Evolutionary conservation across 1,140 invertebrate genomes (phyloP).

Genomic region (Monochamus saltuarius): DNA sequence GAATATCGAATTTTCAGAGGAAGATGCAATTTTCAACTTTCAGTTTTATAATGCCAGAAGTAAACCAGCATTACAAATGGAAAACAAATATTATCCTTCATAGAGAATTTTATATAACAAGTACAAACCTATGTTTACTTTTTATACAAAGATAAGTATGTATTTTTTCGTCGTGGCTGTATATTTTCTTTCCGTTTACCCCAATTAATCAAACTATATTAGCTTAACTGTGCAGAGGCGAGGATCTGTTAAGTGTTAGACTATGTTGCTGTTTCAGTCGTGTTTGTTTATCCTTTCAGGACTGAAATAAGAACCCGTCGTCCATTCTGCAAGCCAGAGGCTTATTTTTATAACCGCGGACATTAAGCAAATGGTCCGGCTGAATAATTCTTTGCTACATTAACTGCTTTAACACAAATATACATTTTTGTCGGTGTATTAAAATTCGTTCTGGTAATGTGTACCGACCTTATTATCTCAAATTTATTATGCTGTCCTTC

Average conservation of each 20-base stretch:
- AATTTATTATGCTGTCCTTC: too few species aligned
- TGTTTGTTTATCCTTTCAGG: conserved; percentile 25
- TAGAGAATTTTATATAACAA: too few species aligned
- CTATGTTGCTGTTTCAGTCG: conserved; percentile 18
- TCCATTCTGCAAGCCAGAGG: conserved; percentile 11
- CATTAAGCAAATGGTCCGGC: conserved; percentile 25
- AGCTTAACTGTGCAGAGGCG: conserved; percentile 19
- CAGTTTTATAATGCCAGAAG: too few species aligned
- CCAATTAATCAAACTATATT: conserved; percentile 24
- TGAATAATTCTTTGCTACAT: conserved; percentile 21
- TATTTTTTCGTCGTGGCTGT: too few species aligned
- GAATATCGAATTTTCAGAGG: too few species aligned
- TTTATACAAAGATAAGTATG: too few species aligned
- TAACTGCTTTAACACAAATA: not conserved
- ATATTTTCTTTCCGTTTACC: conserved; percentile 20
- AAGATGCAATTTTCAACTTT: too few species aligned
- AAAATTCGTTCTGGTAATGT: too few species aligned
- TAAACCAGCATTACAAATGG: too few species aligned
- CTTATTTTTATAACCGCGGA: conserved; percentile 29
- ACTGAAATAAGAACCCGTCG: conserved; percentile 22
- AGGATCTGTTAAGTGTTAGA: conserved; percentile 20
- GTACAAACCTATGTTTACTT: too few species aligned
- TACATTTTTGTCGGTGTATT: conserved; percentile 14
- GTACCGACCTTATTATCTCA: too few species aligned
- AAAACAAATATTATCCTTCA: too few species aligned